A percentile compares a stretch with the other conserved stretches of the same genome.
phyloP scores from a whole-genome alignment of 2,797 vertebrate species.

The Etheostoma perlongum region DNA sequence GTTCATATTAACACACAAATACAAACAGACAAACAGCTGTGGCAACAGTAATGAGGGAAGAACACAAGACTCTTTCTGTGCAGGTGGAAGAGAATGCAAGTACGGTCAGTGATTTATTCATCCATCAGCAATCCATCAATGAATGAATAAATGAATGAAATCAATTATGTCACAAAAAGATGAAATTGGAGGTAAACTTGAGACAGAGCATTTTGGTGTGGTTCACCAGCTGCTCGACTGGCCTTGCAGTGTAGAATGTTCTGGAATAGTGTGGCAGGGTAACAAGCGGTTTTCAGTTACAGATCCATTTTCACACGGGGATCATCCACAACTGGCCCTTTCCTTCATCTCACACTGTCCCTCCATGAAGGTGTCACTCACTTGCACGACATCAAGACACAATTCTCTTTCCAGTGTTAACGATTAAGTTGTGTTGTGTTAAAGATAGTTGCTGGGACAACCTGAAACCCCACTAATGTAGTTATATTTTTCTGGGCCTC shows the following conservation, averaged over 20 bases:
- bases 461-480: neutral
- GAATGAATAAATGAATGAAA: conserved; percentile 35
- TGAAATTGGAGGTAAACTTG: neutral
- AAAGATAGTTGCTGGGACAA: conserved; percentile 43
- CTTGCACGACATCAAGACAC: conserved; percentile 41
- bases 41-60: conserved; percentile 43
- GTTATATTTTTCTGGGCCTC: conserved; percentile 8
- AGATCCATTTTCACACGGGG: conserved; percentile 63
- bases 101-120: conserved; percentile 24
- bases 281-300: conserved; percentile 64
- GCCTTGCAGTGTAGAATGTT: conserved; percentile 47
- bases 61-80: conserved; percentile 49
- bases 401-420: conserved; percentile 32
- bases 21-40: conserved; percentile 60
- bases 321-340: conserved; percentile 63
- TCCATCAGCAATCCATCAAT: conserved; percentile 27
- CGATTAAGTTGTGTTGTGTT: conserved; percentile 29
- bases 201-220: neutral
- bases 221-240: conserved; percentile 17
- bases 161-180: conserved; percentile 3
- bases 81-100: conserved; percentile 55
- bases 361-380: conserved; percentile 13
- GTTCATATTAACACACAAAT: conserved; percentile 60
- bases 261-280: conserved; percentile 51
- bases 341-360: conserved; percentile 32